These are phyloP conservation scores for Aix galericulata DNA, from an alignment of 2,113 vertebrate genomes.

Conservation along the genomic window DNA sequence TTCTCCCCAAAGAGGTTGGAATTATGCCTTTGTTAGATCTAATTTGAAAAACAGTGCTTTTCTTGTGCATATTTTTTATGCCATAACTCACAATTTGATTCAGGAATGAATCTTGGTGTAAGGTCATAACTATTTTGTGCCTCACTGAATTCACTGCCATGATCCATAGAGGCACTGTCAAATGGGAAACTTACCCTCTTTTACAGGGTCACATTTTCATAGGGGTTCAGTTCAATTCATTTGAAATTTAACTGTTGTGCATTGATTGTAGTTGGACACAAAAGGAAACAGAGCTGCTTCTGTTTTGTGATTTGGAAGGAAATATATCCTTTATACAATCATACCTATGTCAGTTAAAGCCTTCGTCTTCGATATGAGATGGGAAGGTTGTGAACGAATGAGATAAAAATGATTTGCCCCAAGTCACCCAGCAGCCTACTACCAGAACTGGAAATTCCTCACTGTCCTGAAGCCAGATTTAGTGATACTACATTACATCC, in stretches of 20 bases:
- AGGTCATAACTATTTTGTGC: background rate
- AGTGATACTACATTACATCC: background rate
- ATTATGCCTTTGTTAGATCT: background rate
- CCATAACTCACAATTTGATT: background rate
- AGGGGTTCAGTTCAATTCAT: background rate
- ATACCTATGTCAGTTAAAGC: background rate
- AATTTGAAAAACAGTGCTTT: background rate
- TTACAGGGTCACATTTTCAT: slow-evolving; percentile 5
- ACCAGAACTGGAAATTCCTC: background rate
- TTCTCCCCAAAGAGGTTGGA: background rate
- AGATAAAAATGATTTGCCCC: background rate
- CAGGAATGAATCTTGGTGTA: background rate
- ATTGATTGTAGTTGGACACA: background rate
- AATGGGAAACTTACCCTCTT: background rate
- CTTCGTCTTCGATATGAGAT: background rate
- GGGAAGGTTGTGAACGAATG: background rate
- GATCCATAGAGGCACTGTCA: background rate
- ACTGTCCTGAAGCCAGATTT: background rate
- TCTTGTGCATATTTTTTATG: background rate
- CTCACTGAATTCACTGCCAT: background rate
- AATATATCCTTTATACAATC: background rate
- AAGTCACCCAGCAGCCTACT: background rate
- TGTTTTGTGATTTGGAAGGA: background rate
- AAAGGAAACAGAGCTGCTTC: background rate
- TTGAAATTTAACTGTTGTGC: background rate